A percentile compares a stretch with the other conserved stretches of the same genome.
phyloP scores from a whole-genome alignment of 2,797 vertebrate species.

The Columba guinea region DNA sequence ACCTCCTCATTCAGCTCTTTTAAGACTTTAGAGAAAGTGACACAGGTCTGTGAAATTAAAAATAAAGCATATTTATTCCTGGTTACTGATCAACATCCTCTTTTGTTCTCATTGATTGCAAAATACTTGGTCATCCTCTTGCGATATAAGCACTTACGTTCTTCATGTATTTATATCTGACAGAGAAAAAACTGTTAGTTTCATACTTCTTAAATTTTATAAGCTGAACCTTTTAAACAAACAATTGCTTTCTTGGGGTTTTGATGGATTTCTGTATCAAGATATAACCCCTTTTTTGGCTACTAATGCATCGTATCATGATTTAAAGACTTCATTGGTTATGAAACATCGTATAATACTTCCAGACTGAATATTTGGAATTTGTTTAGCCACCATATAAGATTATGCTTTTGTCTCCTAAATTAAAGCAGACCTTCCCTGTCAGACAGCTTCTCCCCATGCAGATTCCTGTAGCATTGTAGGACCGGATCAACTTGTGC shows the following conservation, averaged over 20 bases:
- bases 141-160: neutral
- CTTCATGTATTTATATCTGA: constrained; percentile 12
- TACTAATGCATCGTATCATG: neutral
- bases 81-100: constrained; percentile 13
- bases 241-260: neutral
- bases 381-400: neutral
- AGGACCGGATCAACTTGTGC: neutral
- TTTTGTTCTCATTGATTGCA: constrained; percentile 24
- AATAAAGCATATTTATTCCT: constrained; percentile 38
- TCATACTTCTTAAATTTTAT: neutral
- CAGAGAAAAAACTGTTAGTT: neutral
- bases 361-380: neutral
- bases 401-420: neutral
- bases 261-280: neutral
- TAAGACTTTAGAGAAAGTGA: constrained; percentile 29
- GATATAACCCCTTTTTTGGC: neutral
- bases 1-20: constrained; percentile 11
- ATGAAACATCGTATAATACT: neutral
- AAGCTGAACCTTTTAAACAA: neutral
- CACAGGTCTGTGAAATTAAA: constrained; percentile 49
- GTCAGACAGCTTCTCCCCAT: neutral
- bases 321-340: neutral
- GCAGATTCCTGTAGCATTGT: neutral
- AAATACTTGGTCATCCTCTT: constrained; percentile 25
- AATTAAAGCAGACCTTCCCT: neutral